Base-by-base conservation (phyloP, 64 coral and sea anemone species). In the Platygyra sinensis region DNA sequence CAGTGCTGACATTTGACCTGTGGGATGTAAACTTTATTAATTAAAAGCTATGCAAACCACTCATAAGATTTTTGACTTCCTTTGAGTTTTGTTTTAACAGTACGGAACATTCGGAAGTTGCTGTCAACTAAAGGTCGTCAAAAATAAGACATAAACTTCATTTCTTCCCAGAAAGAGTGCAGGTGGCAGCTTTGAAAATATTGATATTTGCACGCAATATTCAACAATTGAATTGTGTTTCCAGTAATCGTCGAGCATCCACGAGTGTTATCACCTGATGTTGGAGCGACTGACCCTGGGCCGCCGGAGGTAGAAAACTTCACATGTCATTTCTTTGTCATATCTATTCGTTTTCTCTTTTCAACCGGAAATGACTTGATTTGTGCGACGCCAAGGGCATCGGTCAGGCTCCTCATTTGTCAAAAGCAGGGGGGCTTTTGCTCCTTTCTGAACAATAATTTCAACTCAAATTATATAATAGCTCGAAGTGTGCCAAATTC, bases 1-100 rank as follows among this genome's bases (percentile, higher is more conserved):
- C 52, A 15, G 72, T 85, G 36, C 17, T 85, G 81, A 85, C 81
- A 49, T 85, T 85, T 85, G 81, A 85, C 81, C 81, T 52, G 6
- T n/a, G 65, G 81, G 17, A 62, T 27, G 78, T 54, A 80, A 80
- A 54, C 78, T 61, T 80, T 59, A 80, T 80, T 80, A 80, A 80
- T 80, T 80, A 80, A 33, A 62, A 28, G 78, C 78, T 80, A 60
- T 60, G 55, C 59, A 22, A 51, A 64, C 10, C 63, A 42, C 81
- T 85, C 36, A 51, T 25, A 39, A 30, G 30, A 16, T 64, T 42
- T 15, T 71, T 27, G 14, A 36, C 24, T 85, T 51, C 38, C 62
- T 64, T 51, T 38, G 18, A 29, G 22, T 31, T 31, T 80, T 60
- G 4, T 60, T 80, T 54, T 5, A 80, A 54, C 24, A 13, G 22